Evolutionary conservation across 1,140 invertebrate species (phyloP).

Genomic region (Probaryconus sp.): DNA sequence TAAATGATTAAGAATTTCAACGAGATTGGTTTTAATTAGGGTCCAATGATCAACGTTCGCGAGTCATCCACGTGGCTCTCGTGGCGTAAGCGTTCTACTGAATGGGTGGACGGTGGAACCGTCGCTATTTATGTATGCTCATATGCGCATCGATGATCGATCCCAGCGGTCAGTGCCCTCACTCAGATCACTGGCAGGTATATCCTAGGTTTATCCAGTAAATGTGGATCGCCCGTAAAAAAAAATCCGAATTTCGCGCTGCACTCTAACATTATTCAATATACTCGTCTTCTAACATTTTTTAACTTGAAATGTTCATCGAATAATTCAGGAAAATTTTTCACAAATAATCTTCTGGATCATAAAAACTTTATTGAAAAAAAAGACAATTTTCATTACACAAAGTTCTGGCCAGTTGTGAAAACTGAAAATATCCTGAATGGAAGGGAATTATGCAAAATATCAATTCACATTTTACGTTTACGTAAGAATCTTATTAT

Average conservation of each 20-base stretch:
- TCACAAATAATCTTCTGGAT: too few species aligned
- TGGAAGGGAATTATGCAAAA: too few species aligned
- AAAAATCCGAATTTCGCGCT: constrained; percentile 24
- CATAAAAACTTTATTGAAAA: background rate
- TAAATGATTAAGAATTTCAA: constrained; percentile 20
- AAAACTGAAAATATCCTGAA: too few species aligned
- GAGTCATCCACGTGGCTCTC: constrained; percentile 47
- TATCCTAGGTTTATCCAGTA: constrained; percentile 35
- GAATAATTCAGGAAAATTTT: background rate
- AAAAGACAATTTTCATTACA: too few species aligned
- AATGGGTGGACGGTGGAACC: constrained; percentile 49
- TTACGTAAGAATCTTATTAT: too few species aligned
- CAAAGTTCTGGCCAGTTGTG: too few species aligned
- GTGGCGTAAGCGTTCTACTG: constrained; percentile 53
- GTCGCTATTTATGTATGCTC: constrained; percentile 59
- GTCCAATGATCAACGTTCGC: constrained; percentile 38
- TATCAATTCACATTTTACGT: too few species aligned
- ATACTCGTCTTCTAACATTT: too few species aligned
- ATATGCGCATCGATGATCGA: constrained; percentile 63
- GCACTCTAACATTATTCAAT: constrained; percentile 41
- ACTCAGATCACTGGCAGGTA: constrained; percentile 31
- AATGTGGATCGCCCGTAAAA: constrained; percentile 41
- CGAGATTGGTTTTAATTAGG: constrained; percentile 47
- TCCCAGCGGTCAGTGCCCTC: constrained; percentile 57
- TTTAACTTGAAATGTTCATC: constrained; percentile 17